Conservation (phyloP, 2,888 invertebrate genomes). For the Sesia apiformis region DNA sequence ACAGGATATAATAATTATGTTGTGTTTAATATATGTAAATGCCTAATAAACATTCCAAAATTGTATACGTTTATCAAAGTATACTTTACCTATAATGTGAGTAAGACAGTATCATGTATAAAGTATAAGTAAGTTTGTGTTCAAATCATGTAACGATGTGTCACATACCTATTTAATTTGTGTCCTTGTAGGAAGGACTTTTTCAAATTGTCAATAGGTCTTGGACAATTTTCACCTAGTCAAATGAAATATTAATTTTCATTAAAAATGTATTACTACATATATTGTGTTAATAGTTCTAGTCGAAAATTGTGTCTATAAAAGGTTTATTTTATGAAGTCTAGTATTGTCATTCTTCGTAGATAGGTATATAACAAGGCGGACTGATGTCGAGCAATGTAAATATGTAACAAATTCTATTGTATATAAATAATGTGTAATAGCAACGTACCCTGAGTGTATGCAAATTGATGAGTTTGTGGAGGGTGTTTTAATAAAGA, state of each 20-base stretch:
- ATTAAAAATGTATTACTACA: too few species aligned
- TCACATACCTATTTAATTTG: too few species aligned
- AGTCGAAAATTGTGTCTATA: too few species aligned
- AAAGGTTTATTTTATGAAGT: too few species aligned
- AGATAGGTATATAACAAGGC: background rate
- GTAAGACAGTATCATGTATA: background rate
- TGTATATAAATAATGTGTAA: constrained; percentile 38
- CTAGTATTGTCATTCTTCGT: background rate
- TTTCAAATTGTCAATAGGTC: too few species aligned
- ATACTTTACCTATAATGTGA: constrained; percentile 7
- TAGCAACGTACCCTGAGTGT: constrained; percentile 55
- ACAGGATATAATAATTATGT: too few species aligned
- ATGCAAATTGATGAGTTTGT: constrained; percentile 54
- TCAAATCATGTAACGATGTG: background rate
- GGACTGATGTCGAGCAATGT: constrained; percentile 13
- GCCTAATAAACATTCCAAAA: constrained; percentile 43
- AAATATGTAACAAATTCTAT: constrained; percentile 31
- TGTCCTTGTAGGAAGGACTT: too few species aligned
- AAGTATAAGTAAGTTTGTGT: background rate
- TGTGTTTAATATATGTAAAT: too few species aligned
- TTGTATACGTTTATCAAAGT: constrained; percentile 55
- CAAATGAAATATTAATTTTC: too few species aligned
- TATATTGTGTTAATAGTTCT: too few species aligned
- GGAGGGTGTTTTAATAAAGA: constrained; percentile 72
- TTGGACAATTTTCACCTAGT: too few species aligned